Percentiles rank a stretch among this genome's conserved stretches.
Evolutionary conservation across 2,888 invertebrate genomes (phyloP).

Genomic region (Spialia ferax): DNA sequence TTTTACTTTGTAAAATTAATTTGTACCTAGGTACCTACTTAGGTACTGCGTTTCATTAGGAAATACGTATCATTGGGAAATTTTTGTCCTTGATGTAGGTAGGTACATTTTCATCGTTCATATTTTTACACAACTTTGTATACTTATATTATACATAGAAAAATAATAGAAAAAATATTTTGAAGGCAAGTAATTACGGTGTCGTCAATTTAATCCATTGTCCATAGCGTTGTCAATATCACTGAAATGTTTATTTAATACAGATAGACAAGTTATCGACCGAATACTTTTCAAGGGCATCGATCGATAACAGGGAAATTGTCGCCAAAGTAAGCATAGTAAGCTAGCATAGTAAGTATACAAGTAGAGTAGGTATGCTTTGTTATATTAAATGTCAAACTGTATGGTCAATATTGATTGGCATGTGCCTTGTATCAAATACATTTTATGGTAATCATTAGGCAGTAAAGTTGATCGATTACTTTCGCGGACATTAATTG

Average conservation of each 20-base stretch:
- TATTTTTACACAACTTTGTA: too few species aligned
- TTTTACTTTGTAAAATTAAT: too few species aligned
- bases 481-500: not conserved
- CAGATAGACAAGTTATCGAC: constrained; percentile 25
- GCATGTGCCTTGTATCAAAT: constrained; percentile 9
- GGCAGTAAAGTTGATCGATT: constrained; percentile 3
- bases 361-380: too few species aligned
- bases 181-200: constrained; percentile 12
- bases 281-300: constrained; percentile 26
- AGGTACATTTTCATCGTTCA: too few species aligned
- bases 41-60: too few species aligned
- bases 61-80: too few species aligned
- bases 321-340: too few species aligned
- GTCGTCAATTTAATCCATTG: constrained; percentile 21
- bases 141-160: too few species aligned
- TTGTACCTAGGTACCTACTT: too few species aligned
- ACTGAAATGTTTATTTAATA: constrained; percentile 35
- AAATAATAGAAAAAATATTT: not conserved
- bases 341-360: too few species aligned
- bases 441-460: constrained; percentile 15
- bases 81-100: too few species aligned
- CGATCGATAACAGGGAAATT: not conserved
- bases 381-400: constrained; percentile 2
- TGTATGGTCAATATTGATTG: constrained; percentile 10
- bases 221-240: constrained; percentile 28